Conservation (phyloP, 2,888 invertebrate species). For the Allygus modestus region DNA sequence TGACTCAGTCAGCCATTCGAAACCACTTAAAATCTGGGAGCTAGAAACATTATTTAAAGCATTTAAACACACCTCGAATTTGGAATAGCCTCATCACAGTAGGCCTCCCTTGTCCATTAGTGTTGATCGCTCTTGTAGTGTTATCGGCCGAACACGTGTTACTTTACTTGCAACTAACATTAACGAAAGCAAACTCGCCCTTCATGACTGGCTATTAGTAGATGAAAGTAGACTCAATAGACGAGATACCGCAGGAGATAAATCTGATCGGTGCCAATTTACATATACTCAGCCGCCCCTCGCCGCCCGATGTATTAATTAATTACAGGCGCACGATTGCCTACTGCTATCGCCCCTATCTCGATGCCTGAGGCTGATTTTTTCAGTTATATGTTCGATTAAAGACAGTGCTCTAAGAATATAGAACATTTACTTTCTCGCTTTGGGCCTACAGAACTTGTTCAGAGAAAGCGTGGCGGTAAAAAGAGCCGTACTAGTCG, state of each 20-base stretch:
- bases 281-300: neutral
- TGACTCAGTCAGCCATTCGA: too few relatives aligned
- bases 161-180: neutral
- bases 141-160: neutral
- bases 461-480: neutral
- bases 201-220: neutral
- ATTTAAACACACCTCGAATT: too few relatives aligned
- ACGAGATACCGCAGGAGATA: neutral
- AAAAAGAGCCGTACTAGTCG: neutral
- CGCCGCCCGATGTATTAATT: neutral
- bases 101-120: too few relatives aligned
- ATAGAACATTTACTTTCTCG: conserved; percentile 36
- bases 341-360: neutral
- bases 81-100: too few relatives aligned
- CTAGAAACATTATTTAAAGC: too few relatives aligned
- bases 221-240: conserved; percentile 14
- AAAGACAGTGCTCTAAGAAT: neutral
- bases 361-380: neutral
- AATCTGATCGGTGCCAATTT: neutral
- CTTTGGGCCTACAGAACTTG: conserved; percentile 28
- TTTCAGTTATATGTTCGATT: neutral
- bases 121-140: too few relatives aligned
- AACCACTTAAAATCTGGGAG: too few relatives aligned
- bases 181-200: neutral
- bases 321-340: conserved; percentile 1